phyloP scores from a whole-genome alignment of 2,888 invertebrate genomes.

The Pegoplata infirma region DNA sequence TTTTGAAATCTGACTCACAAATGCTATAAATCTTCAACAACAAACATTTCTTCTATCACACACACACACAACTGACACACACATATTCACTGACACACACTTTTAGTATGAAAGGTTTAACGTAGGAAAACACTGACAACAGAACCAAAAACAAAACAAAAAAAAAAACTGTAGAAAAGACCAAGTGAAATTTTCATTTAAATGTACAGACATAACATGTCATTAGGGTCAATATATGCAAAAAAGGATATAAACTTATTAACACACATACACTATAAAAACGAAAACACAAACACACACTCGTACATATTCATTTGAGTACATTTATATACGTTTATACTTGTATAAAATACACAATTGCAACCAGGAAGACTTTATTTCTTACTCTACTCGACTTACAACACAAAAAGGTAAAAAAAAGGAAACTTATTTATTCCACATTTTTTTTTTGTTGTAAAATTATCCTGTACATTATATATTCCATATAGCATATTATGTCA shows the following conservation, averaged over 20 bases:
- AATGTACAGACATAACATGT: constrained; percentile 58
- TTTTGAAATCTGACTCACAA: constrained; percentile 76
- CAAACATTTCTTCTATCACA: constrained; percentile 63
- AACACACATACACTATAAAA: constrained; percentile 29
- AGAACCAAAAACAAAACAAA: constrained; percentile 10
- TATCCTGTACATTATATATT: background rate
- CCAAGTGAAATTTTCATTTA: constrained; percentile 58
- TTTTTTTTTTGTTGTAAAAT: background rate
- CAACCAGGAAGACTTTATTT: constrained; percentile 55
- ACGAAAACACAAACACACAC: background rate
- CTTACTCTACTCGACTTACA: constrained; percentile 19
- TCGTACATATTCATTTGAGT: background rate
- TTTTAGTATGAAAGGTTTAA: background rate
- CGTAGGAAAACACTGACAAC: constrained; percentile 33
- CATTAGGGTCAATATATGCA: constrained; percentile 59
- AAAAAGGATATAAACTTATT: constrained; percentile 54
- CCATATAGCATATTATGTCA: constrained; percentile 43
- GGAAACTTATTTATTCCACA: background rate
- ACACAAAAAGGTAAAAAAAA: constrained; percentile 44
- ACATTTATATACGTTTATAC: background rate
- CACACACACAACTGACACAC: constrained; percentile 50
- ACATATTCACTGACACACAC: constrained; percentile 44
- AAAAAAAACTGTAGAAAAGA: constrained; percentile 20
- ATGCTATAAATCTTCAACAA: constrained; percentile 74
- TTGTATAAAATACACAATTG: constrained; percentile 45